Conservation (phyloP, 2,888 invertebrate species). For the Actias luna region DNA sequence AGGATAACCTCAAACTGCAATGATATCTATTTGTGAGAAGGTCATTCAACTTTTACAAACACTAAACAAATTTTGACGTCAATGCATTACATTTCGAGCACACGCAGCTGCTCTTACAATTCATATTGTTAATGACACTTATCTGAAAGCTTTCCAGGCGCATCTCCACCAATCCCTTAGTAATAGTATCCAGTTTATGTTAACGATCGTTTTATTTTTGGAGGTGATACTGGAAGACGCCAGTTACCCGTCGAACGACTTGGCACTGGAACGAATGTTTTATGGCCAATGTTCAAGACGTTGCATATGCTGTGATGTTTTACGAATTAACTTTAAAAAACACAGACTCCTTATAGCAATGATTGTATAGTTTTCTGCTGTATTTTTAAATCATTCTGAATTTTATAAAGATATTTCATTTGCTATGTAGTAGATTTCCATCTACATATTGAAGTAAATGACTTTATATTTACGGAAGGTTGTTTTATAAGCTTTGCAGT, state of each 20-base stretch:
- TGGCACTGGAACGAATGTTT: conserved; percentile 76
- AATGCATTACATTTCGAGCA: conserved; percentile 17
- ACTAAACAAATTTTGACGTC: conserved; percentile 21
- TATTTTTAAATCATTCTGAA: neutral
- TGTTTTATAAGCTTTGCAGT: no score
- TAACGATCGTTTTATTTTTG: conserved; percentile 65
- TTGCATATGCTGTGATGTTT: conserved; percentile 40
- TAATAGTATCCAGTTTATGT: conserved; percentile 55
- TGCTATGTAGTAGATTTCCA: no score
- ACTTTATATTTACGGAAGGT: no score
- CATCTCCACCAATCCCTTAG: conserved; percentile 34
- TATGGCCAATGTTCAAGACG: conserved; percentile 69
- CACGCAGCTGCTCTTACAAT: conserved; percentile 21
- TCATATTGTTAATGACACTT: conserved; percentile 6
- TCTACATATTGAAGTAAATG: no score
- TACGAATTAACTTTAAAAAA: neutral
- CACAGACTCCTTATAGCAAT: neutral
- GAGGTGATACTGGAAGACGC: conserved; percentile 73
- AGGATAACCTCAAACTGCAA: neutral
- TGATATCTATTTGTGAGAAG: neutral
- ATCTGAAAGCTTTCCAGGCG: conserved; percentile 46
- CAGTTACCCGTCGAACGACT: conserved; percentile 64
- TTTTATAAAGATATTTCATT: neutral
- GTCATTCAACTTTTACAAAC: conserved; percentile 5
- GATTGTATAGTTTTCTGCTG: neutral